Evolutionary conservation across 2,113 vertebrate species (phyloP), one percentile per base, ranked within the genome.

Genomic region (Xiphias gladius): DNA sequence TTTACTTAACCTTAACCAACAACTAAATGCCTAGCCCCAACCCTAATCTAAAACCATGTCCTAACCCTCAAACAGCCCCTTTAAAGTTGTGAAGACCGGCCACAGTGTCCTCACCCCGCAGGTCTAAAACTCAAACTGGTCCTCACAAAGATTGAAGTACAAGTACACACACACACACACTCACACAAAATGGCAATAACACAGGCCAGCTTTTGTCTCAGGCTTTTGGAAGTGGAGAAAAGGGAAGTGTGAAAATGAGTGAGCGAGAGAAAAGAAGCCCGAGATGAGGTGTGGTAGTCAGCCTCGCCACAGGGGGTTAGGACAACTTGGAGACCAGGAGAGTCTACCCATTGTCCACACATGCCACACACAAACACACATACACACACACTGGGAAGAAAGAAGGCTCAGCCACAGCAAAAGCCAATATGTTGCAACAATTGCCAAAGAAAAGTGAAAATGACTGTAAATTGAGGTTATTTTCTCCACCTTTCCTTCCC

Each of bases 381-480:
- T 54, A 80, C 71, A 86, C 82, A 86, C 86, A 68, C 54, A 17
- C 30, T 19, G 59, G 85, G 86, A 82, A 82, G 83, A 88, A 82
- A 83, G 84, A 88, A 85, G 88, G 55, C 86, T 79, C 61, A 66
- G 85, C 82, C 71, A 57, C 70, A 41, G 90, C 92, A 93, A 76
- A 95, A 91, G 92, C 92, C 93, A 92, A 91, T 93, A 95, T 93
- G 90, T 92, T 83, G 92, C 89, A 93, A 92, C 95, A 94, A 94
- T 94, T 91, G 89, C 92, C 93, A 93, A 93, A 94, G 94, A 94
- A 95, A 95, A 91, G 95, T 95, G 95, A 95, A 96, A 96, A 96
- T 96, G 91, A 95, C 94, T 96, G 94, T 94, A 95, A 95, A 96
- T 95, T 95, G 93, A 93, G 91, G 94, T 94, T 93, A 95, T 95